Percentiles rank a stretch among this genome's conserved stretches.
phyloP scores from a whole-genome alignment of 2,113 vertebrate species.

The Suricata suricatta region DNA sequence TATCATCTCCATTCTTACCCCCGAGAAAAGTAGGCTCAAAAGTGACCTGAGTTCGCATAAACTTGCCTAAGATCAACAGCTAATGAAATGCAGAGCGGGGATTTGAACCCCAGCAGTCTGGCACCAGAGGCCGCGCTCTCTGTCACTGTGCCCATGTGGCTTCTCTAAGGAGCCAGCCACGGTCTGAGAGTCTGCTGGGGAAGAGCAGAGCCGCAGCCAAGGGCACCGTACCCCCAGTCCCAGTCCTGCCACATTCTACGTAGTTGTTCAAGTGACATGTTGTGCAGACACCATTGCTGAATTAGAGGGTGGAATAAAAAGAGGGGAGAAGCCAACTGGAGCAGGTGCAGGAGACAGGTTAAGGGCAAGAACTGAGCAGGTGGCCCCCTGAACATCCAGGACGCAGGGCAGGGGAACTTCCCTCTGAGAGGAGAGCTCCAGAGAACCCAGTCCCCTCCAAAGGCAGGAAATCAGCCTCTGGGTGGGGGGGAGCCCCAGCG shows the following conservation, averaged over 20 bases:
- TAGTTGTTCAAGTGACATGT: background rate
- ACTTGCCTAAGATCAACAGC: background rate
- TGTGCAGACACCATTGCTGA: background rate
- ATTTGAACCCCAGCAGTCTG: background rate
- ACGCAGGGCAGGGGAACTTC: background rate
- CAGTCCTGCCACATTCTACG: fast-evolving
- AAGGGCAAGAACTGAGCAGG: background rate
- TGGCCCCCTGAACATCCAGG: background rate
- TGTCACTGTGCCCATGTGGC: background rate
- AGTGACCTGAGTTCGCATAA: background rate
- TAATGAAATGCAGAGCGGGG: background rate
- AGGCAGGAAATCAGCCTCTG: background rate
- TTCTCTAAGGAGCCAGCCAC: background rate
- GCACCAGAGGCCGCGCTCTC: background rate
- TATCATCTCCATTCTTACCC: background rate
- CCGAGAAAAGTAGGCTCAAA: background rate
- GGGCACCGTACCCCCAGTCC: background rate
- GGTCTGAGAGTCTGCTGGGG: background rate
- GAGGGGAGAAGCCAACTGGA: background rate
- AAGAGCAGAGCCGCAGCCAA: background rate
- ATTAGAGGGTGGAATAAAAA: background rate
- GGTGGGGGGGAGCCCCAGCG: background rate
- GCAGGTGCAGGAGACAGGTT: background rate
- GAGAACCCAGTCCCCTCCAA: background rate
- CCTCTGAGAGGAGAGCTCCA: background rate